Percentiles rank a stretch among this genome's conserved stretches.
These are phyloP conservation scores for Danio tinwini DNA, from an alignment of 2,797 vertebrate genomes.

Conservation along the genomic window DNA sequence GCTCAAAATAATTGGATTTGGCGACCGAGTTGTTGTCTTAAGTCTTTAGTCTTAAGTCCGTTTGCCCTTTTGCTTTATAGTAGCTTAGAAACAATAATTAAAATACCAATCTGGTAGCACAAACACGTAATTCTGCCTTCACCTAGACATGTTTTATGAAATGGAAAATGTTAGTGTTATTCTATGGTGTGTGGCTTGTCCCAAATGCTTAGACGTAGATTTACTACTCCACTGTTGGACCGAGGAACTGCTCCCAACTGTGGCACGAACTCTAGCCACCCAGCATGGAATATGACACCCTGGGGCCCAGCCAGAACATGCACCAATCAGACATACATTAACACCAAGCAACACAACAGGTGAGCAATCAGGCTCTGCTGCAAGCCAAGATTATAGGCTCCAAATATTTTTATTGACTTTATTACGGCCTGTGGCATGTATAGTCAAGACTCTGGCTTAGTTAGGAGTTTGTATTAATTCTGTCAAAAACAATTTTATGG, in stretches of 20 bases:
- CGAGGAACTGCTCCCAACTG: slow-evolving; percentile 40
- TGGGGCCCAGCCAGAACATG: slow-evolving; percentile 52
- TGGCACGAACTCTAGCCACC: slow-evolving; percentile 33
- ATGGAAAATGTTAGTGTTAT: slow-evolving; percentile 53
- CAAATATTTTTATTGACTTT: slow-evolving; percentile 60
- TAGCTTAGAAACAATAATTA: slow-evolving; percentile 35
- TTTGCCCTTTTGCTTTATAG: slow-evolving; percentile 36
- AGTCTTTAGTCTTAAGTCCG: slow-evolving; percentile 45
- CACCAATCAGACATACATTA: slow-evolving; percentile 56
- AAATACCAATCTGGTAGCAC: slow-evolving; percentile 2
- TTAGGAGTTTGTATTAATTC: slow-evolving; percentile 16
- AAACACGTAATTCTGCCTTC: slow-evolving; percentile 8
- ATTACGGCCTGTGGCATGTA: slow-evolving; percentile 47
- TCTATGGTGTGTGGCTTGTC: slow-evolving; percentile 29
- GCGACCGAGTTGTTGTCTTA: slow-evolving; percentile 35
- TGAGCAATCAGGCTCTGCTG: slow-evolving; percentile 49
- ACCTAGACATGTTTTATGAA: slow-evolving; percentile 42
- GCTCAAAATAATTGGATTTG: slow-evolving; percentile 65
- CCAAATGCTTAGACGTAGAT: slow-evolving; percentile 55
- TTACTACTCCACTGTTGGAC: slow-evolving; percentile 48
- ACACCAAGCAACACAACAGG: slow-evolving; percentile 55
- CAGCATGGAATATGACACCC: slow-evolving; percentile 59
- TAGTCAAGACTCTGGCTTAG: slow-evolving; percentile 1
- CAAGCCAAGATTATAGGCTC: slow-evolving; percentile 45
- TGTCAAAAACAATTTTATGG: slow-evolving; percentile 37